Evolutionary conservation across 2,113 vertebrate genomes (phyloP).

Genomic region (Callospermophilus lateralis): DNA sequence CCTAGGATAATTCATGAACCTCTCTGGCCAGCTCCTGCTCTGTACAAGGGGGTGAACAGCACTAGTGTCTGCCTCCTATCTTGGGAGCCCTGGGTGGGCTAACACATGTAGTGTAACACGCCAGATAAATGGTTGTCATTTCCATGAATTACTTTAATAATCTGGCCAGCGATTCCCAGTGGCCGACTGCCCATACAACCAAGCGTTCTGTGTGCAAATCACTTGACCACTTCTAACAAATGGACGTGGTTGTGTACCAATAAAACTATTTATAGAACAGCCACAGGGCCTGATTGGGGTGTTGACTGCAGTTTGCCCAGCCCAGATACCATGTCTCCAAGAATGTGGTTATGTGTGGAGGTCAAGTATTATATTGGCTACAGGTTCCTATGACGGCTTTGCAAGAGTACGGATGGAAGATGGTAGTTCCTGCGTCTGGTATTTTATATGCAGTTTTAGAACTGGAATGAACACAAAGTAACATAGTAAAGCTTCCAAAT

Average conservation of each 20-base stretch:
- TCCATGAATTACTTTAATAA: fast-evolving
- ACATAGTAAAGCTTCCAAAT: background rate
- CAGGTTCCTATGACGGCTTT: slow-evolving; percentile 97
- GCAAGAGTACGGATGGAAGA: slow-evolving; percentile 99
- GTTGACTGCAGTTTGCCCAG: background rate
- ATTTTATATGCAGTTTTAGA: background rate
- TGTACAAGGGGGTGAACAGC: fast-evolving
- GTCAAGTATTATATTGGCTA: slow-evolving; percentile 90
- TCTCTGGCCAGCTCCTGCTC: background rate
- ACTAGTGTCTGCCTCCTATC: fast-evolving
- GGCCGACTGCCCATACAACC: fast-evolving
- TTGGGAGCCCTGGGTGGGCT: no score
- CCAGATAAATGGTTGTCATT: no score
- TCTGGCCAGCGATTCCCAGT: no score
- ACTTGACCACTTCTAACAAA: no score
- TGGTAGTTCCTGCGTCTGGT: slow-evolving; percentile 86
- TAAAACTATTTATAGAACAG: no score
- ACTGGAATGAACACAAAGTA: background rate
- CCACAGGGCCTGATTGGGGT: background rate
- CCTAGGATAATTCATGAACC: background rate
- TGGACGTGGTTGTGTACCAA: background rate
- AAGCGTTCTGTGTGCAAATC: fast-evolving
- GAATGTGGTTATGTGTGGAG: background rate
- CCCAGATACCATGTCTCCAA: no score
- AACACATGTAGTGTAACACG: fast-evolving